A percentile compares a stretch with the other conserved stretches of the same genome.
phyloP scores from a whole-genome alignment of 2,113 vertebrate species.

The Nyctibius bracteatus region DNA sequence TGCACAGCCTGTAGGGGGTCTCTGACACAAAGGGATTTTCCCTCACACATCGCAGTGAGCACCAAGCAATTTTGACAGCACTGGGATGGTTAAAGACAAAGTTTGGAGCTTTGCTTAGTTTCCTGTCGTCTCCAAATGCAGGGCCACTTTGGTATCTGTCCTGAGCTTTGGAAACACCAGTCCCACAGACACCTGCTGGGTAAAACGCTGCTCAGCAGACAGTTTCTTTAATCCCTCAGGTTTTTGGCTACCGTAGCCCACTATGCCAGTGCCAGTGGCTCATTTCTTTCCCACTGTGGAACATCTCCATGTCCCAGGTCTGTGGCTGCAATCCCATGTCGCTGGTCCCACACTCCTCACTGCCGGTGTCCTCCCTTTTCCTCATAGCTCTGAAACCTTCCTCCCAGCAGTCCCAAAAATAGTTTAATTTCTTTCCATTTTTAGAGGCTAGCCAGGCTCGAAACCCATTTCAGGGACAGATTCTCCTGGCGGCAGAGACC shows the following conservation, averaged over 20 bases:
- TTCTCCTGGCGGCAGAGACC: neutral
- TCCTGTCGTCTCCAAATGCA: neutral
- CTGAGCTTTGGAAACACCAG: neutral
- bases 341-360: neutral
- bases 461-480: neutral
- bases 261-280: neutral
- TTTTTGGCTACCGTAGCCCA: neutral
- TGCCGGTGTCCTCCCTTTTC: neutral
- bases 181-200: neutral
- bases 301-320: neutral
- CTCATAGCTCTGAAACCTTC: neutral
- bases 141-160: neutral
- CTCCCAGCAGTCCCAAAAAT: neutral
- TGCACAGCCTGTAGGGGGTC: fast-evolving
- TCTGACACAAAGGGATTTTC: neutral
- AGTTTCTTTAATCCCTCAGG: neutral
- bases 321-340: neutral
- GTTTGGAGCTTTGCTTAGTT: neutral
- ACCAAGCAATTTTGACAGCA: neutral
- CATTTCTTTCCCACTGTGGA: neutral
- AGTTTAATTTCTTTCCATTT: neutral
- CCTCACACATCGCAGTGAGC: neutral
- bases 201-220: neutral
- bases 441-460: neutral
- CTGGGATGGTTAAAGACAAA: neutral